Evolutionary conservation across 2,113 vertebrate genomes (phyloP).

Genomic region (human): DNA sequence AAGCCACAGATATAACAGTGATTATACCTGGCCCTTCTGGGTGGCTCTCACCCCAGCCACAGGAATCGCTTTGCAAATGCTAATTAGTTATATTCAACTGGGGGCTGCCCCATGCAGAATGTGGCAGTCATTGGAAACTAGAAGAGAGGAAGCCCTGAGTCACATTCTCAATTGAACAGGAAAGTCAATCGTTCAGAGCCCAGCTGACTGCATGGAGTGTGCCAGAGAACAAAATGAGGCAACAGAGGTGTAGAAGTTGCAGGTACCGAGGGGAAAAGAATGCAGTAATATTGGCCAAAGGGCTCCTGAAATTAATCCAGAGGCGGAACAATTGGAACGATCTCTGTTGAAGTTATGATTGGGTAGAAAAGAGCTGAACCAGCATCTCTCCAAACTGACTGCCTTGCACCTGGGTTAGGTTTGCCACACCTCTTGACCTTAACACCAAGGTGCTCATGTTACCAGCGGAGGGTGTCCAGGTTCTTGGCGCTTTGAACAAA

Average conservation of each 20-base stretch:
- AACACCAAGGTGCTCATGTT: not conserved
- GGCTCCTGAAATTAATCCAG: not conserved
- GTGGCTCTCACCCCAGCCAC: slow-evolving; percentile 63
- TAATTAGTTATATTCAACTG: slow-evolving; percentile 44
- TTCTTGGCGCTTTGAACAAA: too few species aligned
- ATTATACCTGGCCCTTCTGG: slow-evolving; percentile 73
- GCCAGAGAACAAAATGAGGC: not conserved
- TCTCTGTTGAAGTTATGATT: not conserved
- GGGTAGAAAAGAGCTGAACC: not conserved
- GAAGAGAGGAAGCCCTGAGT: not conserved
- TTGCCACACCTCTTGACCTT: not conserved
- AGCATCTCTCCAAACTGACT: not conserved
- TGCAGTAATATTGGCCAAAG: not conserved
- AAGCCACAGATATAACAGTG: slow-evolving; percentile 67
- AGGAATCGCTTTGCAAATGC: slow-evolving; percentile 54
- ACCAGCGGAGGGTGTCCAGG: too few species aligned
- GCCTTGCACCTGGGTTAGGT: not conserved
- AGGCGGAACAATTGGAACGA: not conserved
- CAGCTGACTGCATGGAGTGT: not conserved
- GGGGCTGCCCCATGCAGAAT: not conserved
- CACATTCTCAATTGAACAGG: not conserved
- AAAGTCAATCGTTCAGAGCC: slow-evolving; percentile 14
- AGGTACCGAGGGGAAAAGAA: not conserved
- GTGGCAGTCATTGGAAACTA: not conserved
- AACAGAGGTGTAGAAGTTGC: not conserved